Evolutionary conservation across 2,888 invertebrate genomes (phyloP).

Genomic region (Hemicrepidius hirtus): DNA sequence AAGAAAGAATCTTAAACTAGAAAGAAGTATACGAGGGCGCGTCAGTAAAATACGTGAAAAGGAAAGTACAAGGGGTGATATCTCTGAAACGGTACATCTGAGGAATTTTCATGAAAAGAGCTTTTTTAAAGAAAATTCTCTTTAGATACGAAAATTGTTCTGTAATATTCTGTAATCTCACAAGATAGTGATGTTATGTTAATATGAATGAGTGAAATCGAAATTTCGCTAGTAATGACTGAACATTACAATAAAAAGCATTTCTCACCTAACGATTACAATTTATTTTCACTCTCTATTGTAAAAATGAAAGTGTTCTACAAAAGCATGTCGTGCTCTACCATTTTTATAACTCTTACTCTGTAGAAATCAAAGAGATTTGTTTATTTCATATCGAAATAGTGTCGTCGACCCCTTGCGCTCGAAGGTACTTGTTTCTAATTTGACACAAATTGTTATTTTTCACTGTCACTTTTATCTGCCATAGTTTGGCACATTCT

Average conservation of each 20-base stretch:
- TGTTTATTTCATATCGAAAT: slow-evolving; percentile 50
- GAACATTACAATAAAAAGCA: slow-evolving; percentile 30
- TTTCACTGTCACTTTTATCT: slow-evolving; percentile 61
- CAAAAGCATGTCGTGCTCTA: slow-evolving; percentile 47
- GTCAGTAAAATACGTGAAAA: no score
- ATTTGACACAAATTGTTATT: slow-evolving; percentile 56
- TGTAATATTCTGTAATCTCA: no score
- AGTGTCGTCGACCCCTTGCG: slow-evolving; percentile 55
- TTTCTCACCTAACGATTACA: slow-evolving; percentile 33
- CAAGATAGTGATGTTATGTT: not conserved
- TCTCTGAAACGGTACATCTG: not conserved
- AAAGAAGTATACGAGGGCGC: no score
- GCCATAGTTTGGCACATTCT: slow-evolving; percentile 37
- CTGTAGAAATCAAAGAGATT: slow-evolving; percentile 50
- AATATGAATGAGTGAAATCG: slow-evolving; percentile 24
- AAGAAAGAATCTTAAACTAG: no score
- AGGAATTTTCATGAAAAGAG: no score
- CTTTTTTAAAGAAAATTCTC: no score
- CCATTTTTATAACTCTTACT: slow-evolving; percentile 49
- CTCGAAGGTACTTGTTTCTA: slow-evolving; percentile 57
- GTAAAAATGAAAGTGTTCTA: slow-evolving; percentile 56
- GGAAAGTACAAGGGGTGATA: no score
- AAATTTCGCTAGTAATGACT: slow-evolving; percentile 30
- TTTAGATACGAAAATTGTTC: not conserved
- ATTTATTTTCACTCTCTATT: slow-evolving; percentile 53